Evolutionary conservation across 2,113 vertebrate genomes (phyloP), one percentile per base, ranked within the genome.

Genomic region (Phylloscopus trochiloides): DNA sequence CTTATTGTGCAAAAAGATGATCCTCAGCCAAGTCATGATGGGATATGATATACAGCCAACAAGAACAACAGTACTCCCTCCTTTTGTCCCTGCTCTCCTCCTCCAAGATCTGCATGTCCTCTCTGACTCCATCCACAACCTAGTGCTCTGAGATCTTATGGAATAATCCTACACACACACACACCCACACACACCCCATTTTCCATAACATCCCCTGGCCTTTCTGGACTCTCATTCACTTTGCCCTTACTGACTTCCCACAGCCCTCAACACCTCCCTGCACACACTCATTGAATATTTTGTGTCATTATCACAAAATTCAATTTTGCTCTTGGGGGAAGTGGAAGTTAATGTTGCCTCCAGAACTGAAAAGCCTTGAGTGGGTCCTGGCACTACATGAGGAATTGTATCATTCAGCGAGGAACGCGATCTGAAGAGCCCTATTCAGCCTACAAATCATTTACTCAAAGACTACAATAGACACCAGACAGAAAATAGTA

Each of bases 391-490:
- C 59, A 45, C 47, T 94, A 73, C 7, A 43, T 12, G 28, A 84
- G 63, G 84, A 93, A 88, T 94, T 96, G 90, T 83, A 86, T 86
- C 65, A 86, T 86, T 93, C 81, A 67, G 63, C 57, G 63, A 92
- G 86, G 82, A 96, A 96, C 83, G 92, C 2, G 63, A 95, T 92
- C 85, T 93, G 90, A 92, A 97, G 90, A 92, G 94, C 36, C 31
- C 86, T 79, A 81, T 88, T 95, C 63, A 93, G 65, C 29, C 47
- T 74, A 61, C 14, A 24, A 96, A 86, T 94, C 43, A 88, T 90
- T 97, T 95, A 80, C 82, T 92, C 47, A 84, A 82, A 74, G 67
- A 83, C 59, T 80, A 95, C 94, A 95, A 94, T 77, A 92, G 93
- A 73, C 31, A 86, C 21, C 36, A 73, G 63, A 38, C 42, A 96